Evolutionary conservation across 2,888 invertebrate genomes (phyloP).

Genomic region (Epirrhoe tristata): DNA sequence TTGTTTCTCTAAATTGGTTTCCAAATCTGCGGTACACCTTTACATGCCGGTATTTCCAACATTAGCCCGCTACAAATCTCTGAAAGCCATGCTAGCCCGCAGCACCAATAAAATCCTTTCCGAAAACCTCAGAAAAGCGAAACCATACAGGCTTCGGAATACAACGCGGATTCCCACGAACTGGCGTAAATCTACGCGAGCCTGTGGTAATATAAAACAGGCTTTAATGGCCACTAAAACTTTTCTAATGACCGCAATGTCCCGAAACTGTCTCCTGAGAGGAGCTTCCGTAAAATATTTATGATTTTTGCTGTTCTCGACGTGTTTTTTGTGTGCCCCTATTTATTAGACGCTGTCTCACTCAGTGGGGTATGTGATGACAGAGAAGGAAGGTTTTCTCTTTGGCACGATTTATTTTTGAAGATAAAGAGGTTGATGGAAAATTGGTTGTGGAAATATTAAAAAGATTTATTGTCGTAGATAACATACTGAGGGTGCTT

Average conservation of each 20-base stretch:
- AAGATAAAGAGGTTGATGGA: conserved; percentile 23
- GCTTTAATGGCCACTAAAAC: conserved; percentile 76
- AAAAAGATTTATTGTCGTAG: conserved; percentile 9
- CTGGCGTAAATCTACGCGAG: conserved; percentile 59
- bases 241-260: conserved; percentile 75
- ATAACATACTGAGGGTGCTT: conserved; percentile 1
- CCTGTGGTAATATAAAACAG: conserved; percentile 70
- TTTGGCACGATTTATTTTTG: conserved; percentile 15
- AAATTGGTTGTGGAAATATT: conserved; percentile 23
- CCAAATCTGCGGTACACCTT: conserved; percentile 13
- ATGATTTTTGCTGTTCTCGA: conserved; percentile 45
- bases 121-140: conserved; percentile 25
- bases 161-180: conserved; percentile 40
- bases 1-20: conserved; percentile 7
- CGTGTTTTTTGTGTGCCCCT: conserved; percentile 40
- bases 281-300: conserved; percentile 67
- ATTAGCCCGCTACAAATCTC: conserved; percentile 31
- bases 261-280: conserved; percentile 75
- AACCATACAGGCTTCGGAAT: conserved; percentile 31
- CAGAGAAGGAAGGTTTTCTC: conserved; percentile 33
- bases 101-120: conserved; percentile 32
- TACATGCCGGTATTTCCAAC: conserved; percentile 22
- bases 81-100: conserved; percentile 23
- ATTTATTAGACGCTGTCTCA: conserved; percentile 37
- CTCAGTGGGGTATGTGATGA: conserved; percentile 33